Percentiles rank a stretch among this genome's conserved stretches.
Conservation (phyloP, 53 echinoderm and acorn worm genomes). For the Antedon mediterranea region DNA sequence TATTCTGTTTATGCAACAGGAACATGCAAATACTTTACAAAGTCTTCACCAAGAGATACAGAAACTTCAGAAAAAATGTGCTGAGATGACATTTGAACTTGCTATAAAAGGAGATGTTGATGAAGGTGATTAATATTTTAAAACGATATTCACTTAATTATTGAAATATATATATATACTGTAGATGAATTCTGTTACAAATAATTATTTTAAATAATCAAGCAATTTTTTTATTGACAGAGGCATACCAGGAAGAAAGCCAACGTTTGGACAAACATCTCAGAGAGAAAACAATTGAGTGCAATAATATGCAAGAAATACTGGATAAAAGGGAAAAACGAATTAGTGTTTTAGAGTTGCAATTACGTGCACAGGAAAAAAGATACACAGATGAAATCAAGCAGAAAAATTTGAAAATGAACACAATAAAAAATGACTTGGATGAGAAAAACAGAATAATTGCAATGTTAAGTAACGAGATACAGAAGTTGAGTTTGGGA, state of each 20-base stretch:
- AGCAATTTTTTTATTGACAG: conserved; percentile 5
- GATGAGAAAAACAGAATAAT: conserved; percentile 77
- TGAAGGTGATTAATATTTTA: conserved; percentile 35
- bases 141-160: not conserved
- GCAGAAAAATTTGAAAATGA: conserved; percentile 38
- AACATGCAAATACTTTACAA: conserved; percentile 89
- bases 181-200: not conserved
- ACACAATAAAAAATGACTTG: conserved; percentile 38
- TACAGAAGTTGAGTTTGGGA: conserved; percentile 59
- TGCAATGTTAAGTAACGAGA: conserved; percentile 69
- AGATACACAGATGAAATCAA: conserved; percentile 41
- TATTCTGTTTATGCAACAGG: conserved; percentile 95
- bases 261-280: conserved; percentile 26
- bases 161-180: too few relatives aligned
- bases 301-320: conserved; percentile 12
- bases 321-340: conserved; percentile 29
- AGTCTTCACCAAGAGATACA: conserved; percentile 89
- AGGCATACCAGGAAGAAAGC: conserved; percentile 36
- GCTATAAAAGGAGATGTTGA: conserved; percentile 79
- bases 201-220: not conserved
- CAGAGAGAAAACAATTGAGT: conserved; percentile 16
- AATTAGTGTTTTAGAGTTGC: conserved; percentile 39
- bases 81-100: conserved; percentile 92
- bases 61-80: conserved; percentile 95
- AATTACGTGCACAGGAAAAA: conserved; percentile 43